These are phyloP conservation scores for Arion vulgaris DNA, from an alignment of 1,140 invertebrate species.

Conservation along the genomic window DNA sequence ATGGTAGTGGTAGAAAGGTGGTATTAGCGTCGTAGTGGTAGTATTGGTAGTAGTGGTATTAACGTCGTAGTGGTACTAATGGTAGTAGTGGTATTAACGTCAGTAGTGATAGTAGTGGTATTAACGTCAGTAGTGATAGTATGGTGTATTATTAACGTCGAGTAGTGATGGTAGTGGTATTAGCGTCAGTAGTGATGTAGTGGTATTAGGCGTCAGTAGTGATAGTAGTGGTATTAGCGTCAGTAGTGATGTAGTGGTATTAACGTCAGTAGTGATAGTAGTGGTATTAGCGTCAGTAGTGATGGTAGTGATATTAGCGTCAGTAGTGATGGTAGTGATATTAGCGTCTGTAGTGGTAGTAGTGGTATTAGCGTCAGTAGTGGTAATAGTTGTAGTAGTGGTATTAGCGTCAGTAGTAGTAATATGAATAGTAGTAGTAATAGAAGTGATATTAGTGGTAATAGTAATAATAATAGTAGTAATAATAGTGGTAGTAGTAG, in stretches of 20 bases:
- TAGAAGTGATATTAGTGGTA: background rate
- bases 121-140: no score
- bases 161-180: background rate
- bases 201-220: background rate
- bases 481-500: constrained; percentile 42
- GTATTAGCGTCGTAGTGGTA: no score
- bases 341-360: background rate
- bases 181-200: background rate
- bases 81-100: no score
- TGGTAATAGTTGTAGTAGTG: background rate
- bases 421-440: background rate
- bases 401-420: background rate
- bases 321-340: background rate
- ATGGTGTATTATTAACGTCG: background rate
- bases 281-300: background rate
- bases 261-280: background rate
- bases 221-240: background rate
- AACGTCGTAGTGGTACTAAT: no score
- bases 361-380: background rate
- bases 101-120: no score
- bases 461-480: background rate
- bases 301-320: background rate
- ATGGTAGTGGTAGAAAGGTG: no score
- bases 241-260: background rate
- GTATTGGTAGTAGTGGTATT: no score